Conservation (phyloP, 2,113 vertebrate species). For the Cephalopterus ornatus region DNA sequence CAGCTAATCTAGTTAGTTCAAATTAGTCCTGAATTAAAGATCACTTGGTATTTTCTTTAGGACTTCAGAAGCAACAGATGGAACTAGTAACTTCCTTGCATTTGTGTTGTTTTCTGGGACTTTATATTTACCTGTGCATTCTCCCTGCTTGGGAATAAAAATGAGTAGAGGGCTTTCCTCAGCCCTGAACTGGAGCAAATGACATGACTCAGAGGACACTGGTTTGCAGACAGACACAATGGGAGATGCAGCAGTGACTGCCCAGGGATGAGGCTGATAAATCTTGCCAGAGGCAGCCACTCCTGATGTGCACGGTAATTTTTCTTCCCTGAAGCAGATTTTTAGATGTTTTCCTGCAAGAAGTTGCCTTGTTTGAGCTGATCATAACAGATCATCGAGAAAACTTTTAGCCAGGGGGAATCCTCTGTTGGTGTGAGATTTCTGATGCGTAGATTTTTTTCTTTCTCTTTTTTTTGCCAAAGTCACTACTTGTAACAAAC, state of each 20-base stretch:
- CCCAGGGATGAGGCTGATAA: fast-evolving
- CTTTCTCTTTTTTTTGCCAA: not conserved
- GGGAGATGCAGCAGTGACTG: not conserved
- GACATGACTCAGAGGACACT: not conserved
- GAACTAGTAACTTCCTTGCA: not conserved
- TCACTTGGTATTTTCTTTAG: not conserved
- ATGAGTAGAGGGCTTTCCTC: not conserved
- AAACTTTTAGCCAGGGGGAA: not conserved
- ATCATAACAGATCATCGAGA: not conserved
- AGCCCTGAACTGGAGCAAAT: not conserved
- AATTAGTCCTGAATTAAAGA: not conserved
- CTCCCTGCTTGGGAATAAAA: not conserved
- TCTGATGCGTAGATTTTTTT: not conserved
- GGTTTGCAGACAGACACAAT: not conserved
- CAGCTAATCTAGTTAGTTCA: not conserved
- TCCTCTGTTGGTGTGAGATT: not conserved
- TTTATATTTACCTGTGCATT: not conserved
- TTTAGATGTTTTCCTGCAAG: not conserved
- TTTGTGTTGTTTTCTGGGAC: not conserved
- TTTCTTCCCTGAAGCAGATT: not conserved
- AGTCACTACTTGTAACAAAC: not conserved
- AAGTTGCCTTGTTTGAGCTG: not conserved
- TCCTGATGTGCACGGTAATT: not conserved
- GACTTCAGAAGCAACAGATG: not conserved
- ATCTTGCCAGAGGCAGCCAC: not conserved